These are phyloP conservation scores for Zaprionus kolodkinae DNA, from an alignment of 1,140 invertebrate species.

Conservation along the genomic window DNA sequence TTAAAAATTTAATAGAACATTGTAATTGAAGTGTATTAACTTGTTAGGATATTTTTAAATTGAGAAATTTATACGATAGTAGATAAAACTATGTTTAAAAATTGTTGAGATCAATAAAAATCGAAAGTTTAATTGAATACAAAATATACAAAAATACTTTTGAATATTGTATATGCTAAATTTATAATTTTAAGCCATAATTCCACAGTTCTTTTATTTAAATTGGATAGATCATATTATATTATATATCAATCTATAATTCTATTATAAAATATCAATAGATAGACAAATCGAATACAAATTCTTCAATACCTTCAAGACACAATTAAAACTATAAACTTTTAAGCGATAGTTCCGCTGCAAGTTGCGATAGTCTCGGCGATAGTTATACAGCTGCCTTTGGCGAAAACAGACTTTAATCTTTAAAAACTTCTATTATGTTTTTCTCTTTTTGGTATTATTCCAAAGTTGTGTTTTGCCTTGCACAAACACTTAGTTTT, in stretches of 20 bases:
- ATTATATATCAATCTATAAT: not conserved
- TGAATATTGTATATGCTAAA: not conserved
- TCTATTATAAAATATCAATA: not conserved
- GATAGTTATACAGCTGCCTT: not conserved
- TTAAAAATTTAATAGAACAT: not conserved
- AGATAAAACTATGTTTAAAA: not conserved
- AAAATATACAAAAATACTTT: too few relatives aligned
- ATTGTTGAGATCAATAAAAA: not conserved
- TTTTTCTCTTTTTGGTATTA: not conserved
- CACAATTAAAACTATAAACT: not conserved
- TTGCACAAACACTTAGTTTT: not conserved
- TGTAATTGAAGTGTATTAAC: too few relatives aligned
- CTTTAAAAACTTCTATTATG: not conserved
- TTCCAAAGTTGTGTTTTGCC: constrained; percentile 7
- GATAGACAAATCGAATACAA: not conserved
- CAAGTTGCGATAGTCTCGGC: not conserved
- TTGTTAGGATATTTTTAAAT: not conserved
- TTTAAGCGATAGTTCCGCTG: not conserved
- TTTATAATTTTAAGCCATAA: not conserved
- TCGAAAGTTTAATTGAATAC: not conserved
- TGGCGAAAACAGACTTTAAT: not conserved
- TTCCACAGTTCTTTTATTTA: not conserved
- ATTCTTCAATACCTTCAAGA: not conserved
- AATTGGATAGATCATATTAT: too few relatives aligned
- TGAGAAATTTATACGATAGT: not conserved